Evolutionary conservation across 2,888 invertebrate species (phyloP), one percentile per base, ranked within the genome.

Genomic region (Neoascia interrupta): DNA sequence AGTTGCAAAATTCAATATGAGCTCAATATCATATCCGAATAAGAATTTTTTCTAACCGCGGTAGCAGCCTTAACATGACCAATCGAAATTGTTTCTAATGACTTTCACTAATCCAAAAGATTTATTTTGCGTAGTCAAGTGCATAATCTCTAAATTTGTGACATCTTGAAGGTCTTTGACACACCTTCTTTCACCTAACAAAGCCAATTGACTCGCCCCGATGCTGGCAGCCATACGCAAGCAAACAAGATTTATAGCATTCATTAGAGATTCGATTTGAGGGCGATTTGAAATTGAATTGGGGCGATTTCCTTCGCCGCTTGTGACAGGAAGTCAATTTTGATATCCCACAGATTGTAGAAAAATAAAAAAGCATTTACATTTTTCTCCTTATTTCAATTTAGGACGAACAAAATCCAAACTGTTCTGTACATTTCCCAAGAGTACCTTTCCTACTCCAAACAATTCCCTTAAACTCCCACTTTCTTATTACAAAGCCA

Each of bases 181-280:
- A 79, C 79, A 79, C 79, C 73, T 79, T 79, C 73, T 43, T 19
- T 31, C 47, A 49, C 60, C 76, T 79, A 79, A 79, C 79, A 79
- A 79, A 73, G 79, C 73, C 66, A 79, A 73, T 79, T 36, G 58
- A 53, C 53, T 39, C 11, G 11, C 49, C 64, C 43, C 19, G 26
- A 41, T 8, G 23, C 53, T 2, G 26, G 4, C 10, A 26, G n/a
- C 13, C 18, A 26, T 34, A 15, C 21, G 64, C 11, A 45, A 31
- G 21, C 13, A 37, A n/a, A 31, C n/a, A 72, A 53, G 53, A 79
- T 79, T 79, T 79, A 79, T 79, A 43, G 39, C 66, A 36, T 60
- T 72, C 76, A 79, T 79, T 79, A 72, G 54, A 45, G 47, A 79
- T 72, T 54, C 63, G 72, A 75, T 70, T 75, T 45, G 63, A 36